Evolutionary conservation across 2,113 vertebrate species (phyloP).

Genomic region (Triplophysa dalaica): DNA sequence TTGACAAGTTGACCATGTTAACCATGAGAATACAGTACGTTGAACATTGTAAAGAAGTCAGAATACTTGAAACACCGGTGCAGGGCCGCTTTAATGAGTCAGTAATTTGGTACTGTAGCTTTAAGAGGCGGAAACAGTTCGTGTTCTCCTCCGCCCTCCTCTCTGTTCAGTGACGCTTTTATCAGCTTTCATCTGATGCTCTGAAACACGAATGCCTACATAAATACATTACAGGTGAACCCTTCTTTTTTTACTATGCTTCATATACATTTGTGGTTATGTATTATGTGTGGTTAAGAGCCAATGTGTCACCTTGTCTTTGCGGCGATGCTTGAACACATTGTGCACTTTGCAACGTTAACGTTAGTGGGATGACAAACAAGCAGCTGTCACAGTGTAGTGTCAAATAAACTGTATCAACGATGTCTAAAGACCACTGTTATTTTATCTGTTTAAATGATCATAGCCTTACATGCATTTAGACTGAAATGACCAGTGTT

Average conservation of each 20-base stretch:
- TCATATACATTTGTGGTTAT: too few relatives aligned
- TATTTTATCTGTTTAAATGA: background rate
- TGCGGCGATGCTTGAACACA: background rate
- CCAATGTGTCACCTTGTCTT: conserved; percentile 9
- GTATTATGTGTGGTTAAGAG: background rate
- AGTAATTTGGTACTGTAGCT: background rate
- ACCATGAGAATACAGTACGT: too few relatives aligned
- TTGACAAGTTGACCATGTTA: too few relatives aligned
- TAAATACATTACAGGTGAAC: background rate
- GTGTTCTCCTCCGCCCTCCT: conserved; percentile 14
- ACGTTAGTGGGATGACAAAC: background rate
- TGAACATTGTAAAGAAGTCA: too few relatives aligned
- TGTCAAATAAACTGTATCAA: background rate
- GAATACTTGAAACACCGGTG: too few relatives aligned
- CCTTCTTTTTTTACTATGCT: background rate
- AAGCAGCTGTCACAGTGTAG: background rate
- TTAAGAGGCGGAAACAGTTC: conserved; percentile 35
- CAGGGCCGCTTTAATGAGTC: background rate
- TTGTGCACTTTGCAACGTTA: background rate
- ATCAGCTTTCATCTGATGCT: background rate
- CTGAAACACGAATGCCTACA: background rate
- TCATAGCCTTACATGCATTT: background rate
- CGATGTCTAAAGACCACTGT: background rate
- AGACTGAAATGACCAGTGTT: background rate
- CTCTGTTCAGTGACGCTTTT: conserved; percentile 6